Evolutionary conservation across 2,113 vertebrate genomes (phyloP).

Genomic region (Carettochelys insculpta): DNA sequence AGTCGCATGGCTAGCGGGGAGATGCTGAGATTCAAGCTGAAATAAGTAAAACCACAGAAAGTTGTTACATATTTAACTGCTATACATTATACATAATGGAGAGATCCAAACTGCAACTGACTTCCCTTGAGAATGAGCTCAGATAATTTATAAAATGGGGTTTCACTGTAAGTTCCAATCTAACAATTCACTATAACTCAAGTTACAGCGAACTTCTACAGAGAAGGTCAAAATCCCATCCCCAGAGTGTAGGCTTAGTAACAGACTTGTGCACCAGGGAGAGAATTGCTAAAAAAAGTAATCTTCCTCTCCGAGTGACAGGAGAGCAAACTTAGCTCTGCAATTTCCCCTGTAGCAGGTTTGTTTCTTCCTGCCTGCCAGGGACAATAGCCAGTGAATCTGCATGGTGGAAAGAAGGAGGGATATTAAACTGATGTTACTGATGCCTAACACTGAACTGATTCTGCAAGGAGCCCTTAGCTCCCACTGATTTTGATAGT

Average conservation of each 20-base stretch:
- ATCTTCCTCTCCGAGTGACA: background rate
- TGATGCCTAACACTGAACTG: background rate
- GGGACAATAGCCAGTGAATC: background rate
- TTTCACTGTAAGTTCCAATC: background rate
- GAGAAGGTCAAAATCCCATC: accelerated
- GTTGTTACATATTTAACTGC: background rate
- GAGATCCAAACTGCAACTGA: conserved; percentile 5
- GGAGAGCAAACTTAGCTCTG: background rate
- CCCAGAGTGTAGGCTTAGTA: background rate
- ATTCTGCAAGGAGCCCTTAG: background rate
- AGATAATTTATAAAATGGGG: background rate
- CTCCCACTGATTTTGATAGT: background rate
- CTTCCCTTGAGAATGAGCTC: background rate
- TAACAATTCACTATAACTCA: background rate
- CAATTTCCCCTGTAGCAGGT: background rate
- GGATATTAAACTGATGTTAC: background rate
- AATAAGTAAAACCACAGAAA: conserved; percentile 53
- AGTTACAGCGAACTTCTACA: background rate
- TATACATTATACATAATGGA: background rate
- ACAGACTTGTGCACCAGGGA: background rate
- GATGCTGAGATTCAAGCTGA: conserved; percentile 85
- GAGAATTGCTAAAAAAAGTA: background rate
- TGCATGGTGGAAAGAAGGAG: background rate
- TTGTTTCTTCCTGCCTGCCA: background rate
- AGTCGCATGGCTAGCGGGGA: conserved; percentile 91